Evolutionary conservation across 1,140 invertebrate species (phyloP).

Genomic region (Nixonia krombeini): DNA sequence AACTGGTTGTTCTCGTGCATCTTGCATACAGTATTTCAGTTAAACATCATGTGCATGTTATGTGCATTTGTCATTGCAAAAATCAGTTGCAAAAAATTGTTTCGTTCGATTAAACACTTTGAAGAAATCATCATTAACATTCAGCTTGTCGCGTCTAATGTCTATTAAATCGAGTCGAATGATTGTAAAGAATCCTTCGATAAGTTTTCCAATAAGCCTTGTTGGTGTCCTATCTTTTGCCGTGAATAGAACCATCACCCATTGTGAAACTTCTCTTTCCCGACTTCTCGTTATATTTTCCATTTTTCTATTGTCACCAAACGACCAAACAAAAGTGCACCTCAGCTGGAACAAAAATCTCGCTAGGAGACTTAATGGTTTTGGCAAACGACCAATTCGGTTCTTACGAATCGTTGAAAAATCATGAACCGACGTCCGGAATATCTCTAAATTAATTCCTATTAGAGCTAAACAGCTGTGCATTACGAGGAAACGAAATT

Average conservation of each 20-base stretch:
- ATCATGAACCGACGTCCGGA: slow-evolving; percentile 30
- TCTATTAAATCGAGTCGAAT: slow-evolving; percentile 41
- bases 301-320: slow-evolving; percentile 62
- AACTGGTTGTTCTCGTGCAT: too few species aligned
- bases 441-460: too few species aligned
- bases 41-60: too few species aligned
- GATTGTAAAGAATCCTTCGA: slow-evolving; percentile 43
- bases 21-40: too few species aligned
- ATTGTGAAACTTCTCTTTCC: slow-evolving; percentile 34
- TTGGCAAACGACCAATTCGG: slow-evolving; percentile 60
- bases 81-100: too few species aligned
- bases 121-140: too few species aligned
- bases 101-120: too few species aligned
- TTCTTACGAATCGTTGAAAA: slow-evolving; percentile 42
- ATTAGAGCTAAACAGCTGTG: too few species aligned
- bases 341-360: slow-evolving; percentile 52
- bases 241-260: slow-evolving; percentile 42
- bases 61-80: too few species aligned
- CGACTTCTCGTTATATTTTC: slow-evolving; percentile 52
- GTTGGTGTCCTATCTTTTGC: slow-evolving; percentile 37
- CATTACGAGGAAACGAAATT: too few species aligned
- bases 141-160: slow-evolving; percentile 21
- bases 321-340: slow-evolving; percentile 61
- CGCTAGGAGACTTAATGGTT: slow-evolving; percentile 59
- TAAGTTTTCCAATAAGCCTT: slow-evolving; percentile 48